Evolutionary conservation across 92 coral and sea anemone species (phyloP), one percentile per base, ranked within the genome.

Genomic region (Virgularia gustaviana): DNA sequence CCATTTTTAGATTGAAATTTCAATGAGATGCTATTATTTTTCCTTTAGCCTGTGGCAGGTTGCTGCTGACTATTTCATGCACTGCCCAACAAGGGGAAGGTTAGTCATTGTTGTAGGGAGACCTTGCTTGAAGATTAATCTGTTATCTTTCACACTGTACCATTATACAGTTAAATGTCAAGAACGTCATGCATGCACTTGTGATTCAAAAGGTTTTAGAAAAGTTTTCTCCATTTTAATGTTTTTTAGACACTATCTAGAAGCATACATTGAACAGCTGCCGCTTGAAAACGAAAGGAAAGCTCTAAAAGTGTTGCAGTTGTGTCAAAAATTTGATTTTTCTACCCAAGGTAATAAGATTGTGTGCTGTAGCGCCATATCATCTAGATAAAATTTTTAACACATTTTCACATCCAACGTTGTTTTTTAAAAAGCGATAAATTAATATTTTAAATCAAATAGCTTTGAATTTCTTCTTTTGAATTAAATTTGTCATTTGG

Each of bases 221-320:
- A 29, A 1, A 20, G 63, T 25, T 38, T 42, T 41, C 16, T 49
- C 11, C 25, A 27, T 25, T 16, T 24, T 31, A 10, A 32, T 52
- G 25, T 3, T 62, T 61, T 35, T 42, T 70, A 94, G 99, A 73
- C 87, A 89, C 23, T 89, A 94, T 60, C 84, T 94, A 49, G 96
- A 82, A 49, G 94, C 89, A 73, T 94, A 94, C 72, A 61, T 94
- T 63, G 96, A 87, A 51, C 99, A 89, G 53, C 83, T 94, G n/a
- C 99, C 99, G 0, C 85, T 94, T 6, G 94, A 89, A 49, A 94
- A 91, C n/a, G 99, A 94, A 65, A 84, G 84, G 72, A 94, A 94
- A 44, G 96, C 96, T 5, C 81, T 87, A 59, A 94, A 94, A 66
- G 96, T 89, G 12, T 79, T 94, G 29, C 75, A 91, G 49, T 71